Percentiles rank a stretch among this genome's conserved stretches.
Evolutionary conservation across 2,113 vertebrate species (phyloP).

Genomic region (Dicrurus megarhynchus): DNA sequence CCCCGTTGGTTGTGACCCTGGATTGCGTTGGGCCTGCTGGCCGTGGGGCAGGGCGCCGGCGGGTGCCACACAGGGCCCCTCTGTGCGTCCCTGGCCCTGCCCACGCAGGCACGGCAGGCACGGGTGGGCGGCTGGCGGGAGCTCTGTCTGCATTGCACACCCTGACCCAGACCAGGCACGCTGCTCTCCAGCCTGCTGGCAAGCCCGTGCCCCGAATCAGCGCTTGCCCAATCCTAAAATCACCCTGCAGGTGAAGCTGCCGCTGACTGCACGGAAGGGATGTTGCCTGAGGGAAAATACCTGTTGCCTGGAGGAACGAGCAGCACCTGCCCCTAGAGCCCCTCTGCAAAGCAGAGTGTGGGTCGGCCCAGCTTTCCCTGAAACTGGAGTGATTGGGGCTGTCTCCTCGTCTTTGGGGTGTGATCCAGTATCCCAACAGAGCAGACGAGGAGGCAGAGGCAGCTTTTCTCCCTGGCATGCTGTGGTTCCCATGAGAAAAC

Average conservation of each 20-base stretch:
- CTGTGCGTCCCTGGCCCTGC: neutral
- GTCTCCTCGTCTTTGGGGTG: neutral
- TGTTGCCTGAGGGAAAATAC: neutral
- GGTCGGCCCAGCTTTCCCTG: neutral
- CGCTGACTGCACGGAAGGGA: neutral
- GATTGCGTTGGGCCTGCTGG: neutral
- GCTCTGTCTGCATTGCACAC: neutral
- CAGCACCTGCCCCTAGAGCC: neutral
- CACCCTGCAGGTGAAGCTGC: neutral
- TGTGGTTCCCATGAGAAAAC: constrained; percentile 68
- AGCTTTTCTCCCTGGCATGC: neutral
- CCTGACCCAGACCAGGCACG: neutral
- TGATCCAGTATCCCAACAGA: neutral
- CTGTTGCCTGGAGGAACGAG: neutral
- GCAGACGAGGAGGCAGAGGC: neutral
- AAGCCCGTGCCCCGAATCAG: neutral
- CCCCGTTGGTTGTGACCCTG: fast-evolving
- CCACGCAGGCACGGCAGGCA: neutral
- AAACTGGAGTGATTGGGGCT: neutral
- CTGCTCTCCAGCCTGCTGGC: neutral
- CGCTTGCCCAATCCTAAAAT: neutral
- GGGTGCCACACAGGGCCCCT: neutral
- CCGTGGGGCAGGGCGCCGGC: neutral
- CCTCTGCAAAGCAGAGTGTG: neutral
- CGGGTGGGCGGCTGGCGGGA: neutral